phyloP scores from a whole-genome alignment of 2,797 vertebrate species.

The Podarcis lilfordi region DNA sequence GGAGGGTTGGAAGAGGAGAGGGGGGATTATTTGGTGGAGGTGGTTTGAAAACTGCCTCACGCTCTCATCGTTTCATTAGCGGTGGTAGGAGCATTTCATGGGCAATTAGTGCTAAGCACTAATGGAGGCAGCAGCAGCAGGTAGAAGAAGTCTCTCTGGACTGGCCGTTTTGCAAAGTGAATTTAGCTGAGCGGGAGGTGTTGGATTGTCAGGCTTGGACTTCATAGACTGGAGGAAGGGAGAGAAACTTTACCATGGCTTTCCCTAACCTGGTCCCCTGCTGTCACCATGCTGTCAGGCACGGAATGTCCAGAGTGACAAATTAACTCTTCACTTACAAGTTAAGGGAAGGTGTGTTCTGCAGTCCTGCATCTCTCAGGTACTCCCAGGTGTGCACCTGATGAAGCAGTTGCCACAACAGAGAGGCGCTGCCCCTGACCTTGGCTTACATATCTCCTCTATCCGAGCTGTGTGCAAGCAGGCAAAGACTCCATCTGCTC shows the following conservation, averaged over 20 bases:
- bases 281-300: background rate
- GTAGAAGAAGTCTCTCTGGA: constrained; percentile 54
- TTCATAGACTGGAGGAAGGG: background rate
- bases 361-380: no score
- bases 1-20: background rate
- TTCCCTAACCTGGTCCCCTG: background rate
- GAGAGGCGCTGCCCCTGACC: no score
- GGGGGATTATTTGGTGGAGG: background rate
- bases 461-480: no score
- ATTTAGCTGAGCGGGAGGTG: constrained; percentile 24
- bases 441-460: no score
- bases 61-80: constrained; percentile 65
- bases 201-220: background rate
- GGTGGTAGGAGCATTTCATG: constrained; percentile 68
- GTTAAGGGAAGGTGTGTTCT: no score
- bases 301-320: background rate
- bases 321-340: no score
- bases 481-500: no score
- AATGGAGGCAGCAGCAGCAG: constrained; percentile 57
- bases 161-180: constrained; percentile 55
- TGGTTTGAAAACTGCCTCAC: constrained; percentile 57
- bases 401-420: no score
- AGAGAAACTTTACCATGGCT: no score
- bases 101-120: constrained; percentile 66
- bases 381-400: no score